These are phyloP conservation scores for Crioceris asparagi DNA, from an alignment of 2,888 invertebrate species.

Conservation along the genomic window DNA sequence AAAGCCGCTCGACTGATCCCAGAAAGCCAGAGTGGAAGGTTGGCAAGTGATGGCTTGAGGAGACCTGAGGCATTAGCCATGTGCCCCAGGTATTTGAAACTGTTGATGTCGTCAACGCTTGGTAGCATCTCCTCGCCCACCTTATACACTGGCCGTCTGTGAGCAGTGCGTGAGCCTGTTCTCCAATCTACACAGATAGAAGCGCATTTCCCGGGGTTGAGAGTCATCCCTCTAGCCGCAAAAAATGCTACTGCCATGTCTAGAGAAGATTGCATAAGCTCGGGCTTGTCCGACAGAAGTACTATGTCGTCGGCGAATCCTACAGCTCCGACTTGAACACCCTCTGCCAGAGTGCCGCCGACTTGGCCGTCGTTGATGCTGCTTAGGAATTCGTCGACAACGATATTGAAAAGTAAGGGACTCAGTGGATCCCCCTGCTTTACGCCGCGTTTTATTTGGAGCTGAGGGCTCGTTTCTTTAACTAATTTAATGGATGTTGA, in stretches of 20 bases:
- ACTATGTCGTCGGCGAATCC: conserved; percentile 21
- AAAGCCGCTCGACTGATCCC: conserved; percentile 26
- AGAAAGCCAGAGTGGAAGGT: conserved; percentile 14
- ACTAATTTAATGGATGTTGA: conserved; percentile 13
- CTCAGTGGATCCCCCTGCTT: conserved; percentile 36
- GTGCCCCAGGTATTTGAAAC: not conserved
- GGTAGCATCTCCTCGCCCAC: not conserved
- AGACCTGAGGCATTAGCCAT: not conserved
- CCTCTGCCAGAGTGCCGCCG: not conserved
- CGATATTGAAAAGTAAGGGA: conserved; percentile 21
- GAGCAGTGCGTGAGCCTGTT: not conserved
- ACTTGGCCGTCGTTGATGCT: not conserved
- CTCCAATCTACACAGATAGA: conserved; percentile 4
- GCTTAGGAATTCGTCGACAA: conserved; percentile 22
- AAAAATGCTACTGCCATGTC: conserved; percentile 9
- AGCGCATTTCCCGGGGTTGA: conserved; percentile 16
- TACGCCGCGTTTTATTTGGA: conserved; percentile 26
- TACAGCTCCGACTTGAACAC: conserved; percentile 6
- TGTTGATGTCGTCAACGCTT: not conserved
- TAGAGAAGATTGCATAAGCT: not conserved
- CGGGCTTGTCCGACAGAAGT: conserved; percentile 5
- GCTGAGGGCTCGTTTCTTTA: not conserved
- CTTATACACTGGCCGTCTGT: not conserved
- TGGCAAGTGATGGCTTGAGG: conserved; percentile 1
- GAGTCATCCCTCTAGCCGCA: conserved; percentile 10